Evolutionary conservation across 2,797 vertebrate species (phyloP).

Genomic region (Smutsia temminckii): DNA sequence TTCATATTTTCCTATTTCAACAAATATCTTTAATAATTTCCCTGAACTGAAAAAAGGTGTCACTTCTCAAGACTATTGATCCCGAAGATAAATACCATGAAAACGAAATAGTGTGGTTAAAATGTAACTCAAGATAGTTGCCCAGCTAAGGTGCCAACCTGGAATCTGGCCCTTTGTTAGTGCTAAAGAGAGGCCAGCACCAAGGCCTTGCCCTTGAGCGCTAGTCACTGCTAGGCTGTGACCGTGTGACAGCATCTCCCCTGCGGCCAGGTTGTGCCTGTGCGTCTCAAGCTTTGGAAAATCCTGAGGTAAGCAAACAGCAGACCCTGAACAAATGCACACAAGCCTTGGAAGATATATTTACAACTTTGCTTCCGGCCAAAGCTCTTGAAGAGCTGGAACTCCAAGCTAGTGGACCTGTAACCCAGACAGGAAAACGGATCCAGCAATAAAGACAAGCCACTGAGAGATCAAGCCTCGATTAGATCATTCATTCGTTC

Average conservation of each 20-base stretch:
- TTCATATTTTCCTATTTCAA: neutral
- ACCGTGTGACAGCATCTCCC: neutral
- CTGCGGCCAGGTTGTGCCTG: neutral
- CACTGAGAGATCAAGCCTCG: neutral
- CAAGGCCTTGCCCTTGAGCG: neutral
- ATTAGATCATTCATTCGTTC: constrained; percentile 75
- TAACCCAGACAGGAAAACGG: neutral
- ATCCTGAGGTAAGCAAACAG: neutral
- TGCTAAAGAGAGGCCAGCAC: neutral
- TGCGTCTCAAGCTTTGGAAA: neutral
- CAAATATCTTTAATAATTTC: neutral
- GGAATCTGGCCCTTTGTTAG: neutral
- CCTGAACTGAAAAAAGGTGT: neutral
- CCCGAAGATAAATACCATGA: neutral
- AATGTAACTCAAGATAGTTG: neutral
- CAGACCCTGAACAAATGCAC: neutral
- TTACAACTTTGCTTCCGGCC: neutral
- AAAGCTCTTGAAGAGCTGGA: neutral
- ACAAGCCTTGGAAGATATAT: neutral
- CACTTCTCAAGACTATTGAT: neutral
- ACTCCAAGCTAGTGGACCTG: neutral
- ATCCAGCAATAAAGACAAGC: neutral
- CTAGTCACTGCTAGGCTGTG: neutral
- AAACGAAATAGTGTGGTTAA: neutral
- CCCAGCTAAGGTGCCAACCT: neutral